Percentiles rank a stretch among this genome's conserved stretches.
Evolutionary conservation across 2,113 vertebrate genomes (phyloP).

Genomic region (Climacteris rufus): DNA sequence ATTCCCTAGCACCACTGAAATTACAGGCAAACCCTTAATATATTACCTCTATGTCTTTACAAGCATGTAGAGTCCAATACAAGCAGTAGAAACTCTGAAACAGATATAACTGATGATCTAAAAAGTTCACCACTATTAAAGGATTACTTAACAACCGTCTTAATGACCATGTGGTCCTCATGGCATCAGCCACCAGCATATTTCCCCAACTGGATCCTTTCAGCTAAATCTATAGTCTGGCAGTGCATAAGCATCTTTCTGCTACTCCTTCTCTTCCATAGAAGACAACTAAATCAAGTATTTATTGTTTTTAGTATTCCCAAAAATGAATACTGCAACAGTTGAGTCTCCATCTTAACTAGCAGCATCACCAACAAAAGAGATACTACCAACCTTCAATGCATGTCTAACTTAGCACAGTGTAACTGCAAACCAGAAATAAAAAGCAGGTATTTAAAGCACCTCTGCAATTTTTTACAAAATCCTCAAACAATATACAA

Average conservation of each 20-base stretch:
- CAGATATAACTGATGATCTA: neutral
- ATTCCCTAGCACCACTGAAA: neutral
- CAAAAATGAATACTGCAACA: neutral
- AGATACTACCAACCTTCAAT: neutral
- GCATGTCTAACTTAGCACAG: neutral
- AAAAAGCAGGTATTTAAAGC: rapidly evolving
- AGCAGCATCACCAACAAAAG: neutral
- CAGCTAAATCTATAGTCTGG: neutral
- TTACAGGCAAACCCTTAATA: neutral
- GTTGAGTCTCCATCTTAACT: neutral
- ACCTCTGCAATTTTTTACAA: neutral
- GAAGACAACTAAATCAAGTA: neutral
- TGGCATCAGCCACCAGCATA: neutral
- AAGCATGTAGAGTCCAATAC: rapidly evolving
- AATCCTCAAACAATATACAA: neutral
- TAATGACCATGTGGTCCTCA: neutral
- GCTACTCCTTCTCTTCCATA: neutral
- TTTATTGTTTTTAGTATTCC: neutral
- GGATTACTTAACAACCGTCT: neutral
- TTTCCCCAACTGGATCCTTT: neutral
- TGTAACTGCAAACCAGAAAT: neutral
- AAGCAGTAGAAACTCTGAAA: neutral
- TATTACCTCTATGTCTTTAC: neutral
- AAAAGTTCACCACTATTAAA: neutral
- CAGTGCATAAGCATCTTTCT: neutral